Evolutionary conservation across 2,888 invertebrate genomes (phyloP), one percentile per base, ranked within the genome.

Genomic region (Strigamia transsilvanica): DNA sequence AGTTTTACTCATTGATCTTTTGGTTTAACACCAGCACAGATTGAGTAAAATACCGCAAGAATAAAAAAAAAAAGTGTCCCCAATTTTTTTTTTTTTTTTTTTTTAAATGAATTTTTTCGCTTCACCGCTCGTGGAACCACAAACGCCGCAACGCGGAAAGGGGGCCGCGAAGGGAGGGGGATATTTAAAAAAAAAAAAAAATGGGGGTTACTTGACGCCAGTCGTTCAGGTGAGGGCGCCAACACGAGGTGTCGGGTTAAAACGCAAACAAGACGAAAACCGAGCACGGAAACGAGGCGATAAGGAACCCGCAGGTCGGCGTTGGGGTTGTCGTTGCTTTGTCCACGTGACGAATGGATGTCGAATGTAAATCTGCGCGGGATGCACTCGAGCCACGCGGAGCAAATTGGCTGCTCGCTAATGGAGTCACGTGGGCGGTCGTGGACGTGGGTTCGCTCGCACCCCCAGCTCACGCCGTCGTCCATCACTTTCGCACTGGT

Each of bases 1-100:
- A 56, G 56, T 56, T 56, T 56, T 56, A 10, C 56, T 56, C 56
- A 56, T 56, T 56, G 56, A 56, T 56, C 56, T 56, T 56, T 56
- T 56, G 56, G 56, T n/a, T 56, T 56, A 56, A 56, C 56, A 56
- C 56, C 6, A 56, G 56, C 56, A 56, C 56, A 56, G 56, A 56
- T 56, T 56, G 56, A 56, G 56, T n/a, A 18, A 56, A 56, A 56
- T 56, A 56, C 56, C 56, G 5, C 7, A 56, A 56, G 56, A 15
- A 56, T n/a, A 18, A 10, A 56, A 56, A 56, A 56, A n/a, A n/a
- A n/a, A n/a, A n/a, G n/a, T n/a, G n/a, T 46, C 15, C 1, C 5
- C 2, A 27, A 27, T 27, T 27, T 42, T 42, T 42, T n/a, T 13
- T 5, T 12, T 3, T 46, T 46, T 46, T 46, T 46, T 46, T n/a